Conservation (phyloP, 2,113 vertebrate species). For the Steatornis caripensis region DNA sequence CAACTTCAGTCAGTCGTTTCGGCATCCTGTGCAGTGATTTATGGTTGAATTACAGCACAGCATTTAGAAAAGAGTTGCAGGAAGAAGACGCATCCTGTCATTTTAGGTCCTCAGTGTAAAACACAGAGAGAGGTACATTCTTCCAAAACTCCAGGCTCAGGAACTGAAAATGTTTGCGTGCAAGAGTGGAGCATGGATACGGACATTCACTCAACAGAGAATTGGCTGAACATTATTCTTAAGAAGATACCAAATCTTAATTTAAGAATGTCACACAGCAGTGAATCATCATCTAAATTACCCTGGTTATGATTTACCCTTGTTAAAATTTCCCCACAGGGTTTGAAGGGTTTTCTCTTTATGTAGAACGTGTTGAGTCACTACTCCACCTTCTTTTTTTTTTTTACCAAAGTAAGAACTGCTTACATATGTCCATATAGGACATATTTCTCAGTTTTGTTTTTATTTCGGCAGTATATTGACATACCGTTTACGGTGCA, state of each 20-base stretch:
- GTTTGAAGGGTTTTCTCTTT: not conserved
- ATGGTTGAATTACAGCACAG: not conserved
- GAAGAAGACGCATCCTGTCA: not conserved
- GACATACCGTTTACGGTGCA: not conserved
- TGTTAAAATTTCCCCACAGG: not conserved
- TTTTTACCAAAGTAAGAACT: not conserved
- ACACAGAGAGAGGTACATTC: not conserved
- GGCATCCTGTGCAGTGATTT: not conserved
- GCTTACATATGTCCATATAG: not conserved
- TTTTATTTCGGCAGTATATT: not conserved
- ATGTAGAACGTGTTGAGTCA: not conserved
- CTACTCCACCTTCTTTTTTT: not conserved
- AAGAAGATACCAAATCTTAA: not conserved
- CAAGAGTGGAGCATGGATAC: not conserved
- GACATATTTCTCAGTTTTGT: not conserved
- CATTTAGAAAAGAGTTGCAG: not conserved
- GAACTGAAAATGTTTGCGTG: not conserved
- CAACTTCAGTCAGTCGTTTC: not conserved
- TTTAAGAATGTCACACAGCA: not conserved
- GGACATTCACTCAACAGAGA: not conserved
- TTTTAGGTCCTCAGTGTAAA: not conserved
- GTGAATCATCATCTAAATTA: not conserved
- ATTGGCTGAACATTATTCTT: not conserved
- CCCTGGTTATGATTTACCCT: not conserved
- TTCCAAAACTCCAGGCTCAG: not conserved